Evolutionary conservation across 1,140 invertebrate species (phyloP).

Genomic region (Hormaphis cornu): DNA sequence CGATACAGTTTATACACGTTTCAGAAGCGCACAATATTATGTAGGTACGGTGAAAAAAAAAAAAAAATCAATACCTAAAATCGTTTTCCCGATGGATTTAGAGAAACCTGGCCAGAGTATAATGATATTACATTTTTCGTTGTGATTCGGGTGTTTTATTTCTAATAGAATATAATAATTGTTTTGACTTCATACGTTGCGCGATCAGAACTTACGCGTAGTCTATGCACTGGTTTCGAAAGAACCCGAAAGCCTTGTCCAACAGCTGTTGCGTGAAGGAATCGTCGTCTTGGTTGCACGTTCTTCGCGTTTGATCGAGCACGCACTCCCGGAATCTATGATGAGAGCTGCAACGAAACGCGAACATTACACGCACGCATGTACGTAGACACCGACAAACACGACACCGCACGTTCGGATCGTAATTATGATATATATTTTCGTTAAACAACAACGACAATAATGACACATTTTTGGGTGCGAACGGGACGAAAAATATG

Average conservation of each 20-base stretch:
- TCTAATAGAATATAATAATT: too few relatives aligned
- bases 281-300: slow-evolving; percentile 46
- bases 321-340: slow-evolving; percentile 51
- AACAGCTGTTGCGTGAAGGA: slow-evolving; percentile 49
- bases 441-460: neutral
- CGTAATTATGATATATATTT: neutral
- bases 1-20: too few relatives aligned
- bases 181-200: too few relatives aligned
- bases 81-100: too few relatives aligned
- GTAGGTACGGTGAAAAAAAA: too few relatives aligned
- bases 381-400: neutral
- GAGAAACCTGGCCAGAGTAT: too few relatives aligned
- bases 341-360: slow-evolving; percentile 46
- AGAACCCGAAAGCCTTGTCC: slow-evolving; percentile 50
- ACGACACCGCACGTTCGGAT: neutral
- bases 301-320: slow-evolving; percentile 45
- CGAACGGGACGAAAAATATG: too few relatives aligned
- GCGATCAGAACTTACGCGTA: slow-evolving; percentile 47
- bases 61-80: too few relatives aligned
- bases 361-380: slow-evolving; percentile 5
- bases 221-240: slow-evolving; percentile 51
- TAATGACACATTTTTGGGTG: too few relatives aligned
- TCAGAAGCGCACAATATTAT: too few relatives aligned
- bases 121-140: too few relatives aligned
- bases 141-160: too few relatives aligned